Percentiles rank a stretch among this genome's conserved stretches.
Evolutionary conservation across 2,797 vertebrate species (phyloP).

Genomic region (Coccyzus lansbergi): DNA sequence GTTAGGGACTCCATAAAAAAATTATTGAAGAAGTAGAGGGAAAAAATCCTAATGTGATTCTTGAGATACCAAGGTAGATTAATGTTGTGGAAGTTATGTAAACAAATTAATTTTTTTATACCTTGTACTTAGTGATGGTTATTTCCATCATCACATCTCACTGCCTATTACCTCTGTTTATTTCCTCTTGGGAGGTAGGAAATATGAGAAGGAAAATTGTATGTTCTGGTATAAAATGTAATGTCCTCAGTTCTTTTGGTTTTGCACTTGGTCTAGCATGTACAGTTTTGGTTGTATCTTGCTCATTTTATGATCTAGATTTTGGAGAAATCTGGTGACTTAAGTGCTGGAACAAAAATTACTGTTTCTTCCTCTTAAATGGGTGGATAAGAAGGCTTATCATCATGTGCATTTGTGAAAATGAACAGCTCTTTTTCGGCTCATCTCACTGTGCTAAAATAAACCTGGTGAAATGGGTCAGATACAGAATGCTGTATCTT

Average conservation of each 20-base stretch:
- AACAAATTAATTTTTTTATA: constrained; percentile 19
- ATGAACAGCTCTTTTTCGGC: not conserved
- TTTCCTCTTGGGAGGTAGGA: constrained; percentile 21
- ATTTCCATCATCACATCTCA: not conserved
- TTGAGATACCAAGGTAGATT: not conserved
- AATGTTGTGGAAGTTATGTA: constrained; percentile 23
- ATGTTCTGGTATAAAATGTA: not conserved
- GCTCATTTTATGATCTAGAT: not conserved
- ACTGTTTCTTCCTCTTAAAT: not conserved
- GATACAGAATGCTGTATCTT: accelerated
- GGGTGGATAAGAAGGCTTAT: not conserved
- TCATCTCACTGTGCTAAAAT: constrained; percentile 12
- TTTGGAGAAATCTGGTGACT: not conserved
- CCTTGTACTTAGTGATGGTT: not conserved
- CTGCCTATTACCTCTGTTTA: not conserved
- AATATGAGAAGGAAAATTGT: not conserved
- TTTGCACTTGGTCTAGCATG: not conserved
- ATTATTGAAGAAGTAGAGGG: not conserved
- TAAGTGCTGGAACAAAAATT: not conserved
- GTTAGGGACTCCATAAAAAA: not conserved
- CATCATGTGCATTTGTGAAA: not conserved
- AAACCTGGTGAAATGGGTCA: constrained; percentile 21
- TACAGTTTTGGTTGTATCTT: not conserved
- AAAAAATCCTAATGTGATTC: not conserved
- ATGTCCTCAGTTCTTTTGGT: not conserved